These are phyloP conservation scores for Haliclona indistincta DNA, from an alignment of 37 sponge, comb jelly and placozoan genomes.

Conservation along the genomic window DNA sequence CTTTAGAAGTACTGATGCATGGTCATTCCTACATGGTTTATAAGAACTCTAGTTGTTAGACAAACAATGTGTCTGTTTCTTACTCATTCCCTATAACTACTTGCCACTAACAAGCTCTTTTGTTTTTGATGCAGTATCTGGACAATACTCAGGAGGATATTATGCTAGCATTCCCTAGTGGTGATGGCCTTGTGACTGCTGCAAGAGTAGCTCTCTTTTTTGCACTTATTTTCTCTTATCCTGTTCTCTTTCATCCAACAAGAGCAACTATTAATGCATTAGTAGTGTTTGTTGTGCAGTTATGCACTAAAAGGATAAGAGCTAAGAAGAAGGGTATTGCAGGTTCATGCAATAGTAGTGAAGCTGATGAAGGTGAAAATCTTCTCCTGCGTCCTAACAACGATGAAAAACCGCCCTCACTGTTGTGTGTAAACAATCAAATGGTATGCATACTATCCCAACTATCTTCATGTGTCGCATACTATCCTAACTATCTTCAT, in stretches of 20 bases:
- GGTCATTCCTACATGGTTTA: background rate
- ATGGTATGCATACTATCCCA: too few relatives aligned
- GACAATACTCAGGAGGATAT: slow-evolving; percentile 38
- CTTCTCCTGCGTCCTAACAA: too few relatives aligned
- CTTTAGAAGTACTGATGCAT: background rate
- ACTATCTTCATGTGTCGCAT: too few relatives aligned
- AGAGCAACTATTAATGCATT: slow-evolving; percentile 42
- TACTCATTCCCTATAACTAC: background rate
- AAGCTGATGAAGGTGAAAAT: too few relatives aligned
- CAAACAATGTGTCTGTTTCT: background rate
- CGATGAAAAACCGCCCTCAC: too few relatives aligned
- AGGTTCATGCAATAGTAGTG: too few relatives aligned
- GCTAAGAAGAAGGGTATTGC: too few relatives aligned
- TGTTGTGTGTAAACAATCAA: too few relatives aligned
- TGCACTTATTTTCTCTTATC: slow-evolving; percentile 64
- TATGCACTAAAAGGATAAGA: too few relatives aligned
- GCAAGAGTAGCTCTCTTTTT: slow-evolving; percentile 63
- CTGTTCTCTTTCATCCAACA: slow-evolving; percentile 76
- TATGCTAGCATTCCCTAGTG: slow-evolving; percentile 38
- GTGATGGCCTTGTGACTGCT: slow-evolving; percentile 45
- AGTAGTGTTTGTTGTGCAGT: background rate
- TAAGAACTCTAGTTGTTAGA: background rate
- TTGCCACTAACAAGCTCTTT: background rate
- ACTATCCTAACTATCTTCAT: too few relatives aligned
- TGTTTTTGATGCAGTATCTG: slow-evolving; percentile 44